Evolutionary conservation across 2,113 vertebrate species (phyloP).

Genomic region (Sebastes schlegelii): DNA sequence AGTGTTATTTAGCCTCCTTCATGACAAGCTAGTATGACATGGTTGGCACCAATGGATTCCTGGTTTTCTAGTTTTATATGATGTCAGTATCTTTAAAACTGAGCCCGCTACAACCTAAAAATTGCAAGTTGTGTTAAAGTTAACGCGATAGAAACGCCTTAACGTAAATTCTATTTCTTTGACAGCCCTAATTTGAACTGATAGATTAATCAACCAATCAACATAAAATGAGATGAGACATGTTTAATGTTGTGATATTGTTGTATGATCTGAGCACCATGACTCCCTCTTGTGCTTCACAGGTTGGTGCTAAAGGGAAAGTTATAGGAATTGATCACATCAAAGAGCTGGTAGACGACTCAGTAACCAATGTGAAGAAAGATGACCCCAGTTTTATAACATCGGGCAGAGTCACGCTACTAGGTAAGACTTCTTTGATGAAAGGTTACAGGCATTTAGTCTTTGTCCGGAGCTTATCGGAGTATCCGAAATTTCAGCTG

Average conservation of each 20-base stretch:
- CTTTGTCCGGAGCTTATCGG: neutral
- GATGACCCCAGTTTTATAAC: slow-evolving; percentile 94
- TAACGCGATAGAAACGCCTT: too few relatives aligned
- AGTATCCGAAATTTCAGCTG: neutral
- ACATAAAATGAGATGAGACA: neutral
- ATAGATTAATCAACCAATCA: neutral
- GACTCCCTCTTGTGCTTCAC: slow-evolving; percentile 62
- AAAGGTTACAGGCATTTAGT: neutral
- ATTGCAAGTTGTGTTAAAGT: too few relatives aligned
- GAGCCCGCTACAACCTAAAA: too few relatives aligned
- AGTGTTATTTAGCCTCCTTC: too few relatives aligned
- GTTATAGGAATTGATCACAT: slow-evolving; percentile 99
- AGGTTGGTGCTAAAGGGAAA: slow-evolving; percentile 96
- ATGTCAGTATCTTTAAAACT: too few relatives aligned
- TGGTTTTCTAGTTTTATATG: too few relatives aligned
- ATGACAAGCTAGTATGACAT: too few relatives aligned
- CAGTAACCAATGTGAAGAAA: slow-evolving; percentile 96
- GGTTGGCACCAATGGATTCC: too few relatives aligned
- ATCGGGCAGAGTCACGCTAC: slow-evolving; percentile 92
- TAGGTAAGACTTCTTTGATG: slow-evolving; percentile 84
- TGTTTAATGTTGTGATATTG: neutral
- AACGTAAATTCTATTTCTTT: too few relatives aligned
- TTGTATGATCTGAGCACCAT: neutral
- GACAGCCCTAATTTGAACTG: too few relatives aligned
- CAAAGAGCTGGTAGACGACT: slow-evolving; percentile 98